phyloP scores from a whole-genome alignment of 2,797 vertebrate species.

The Taenioides sp. region DNA sequence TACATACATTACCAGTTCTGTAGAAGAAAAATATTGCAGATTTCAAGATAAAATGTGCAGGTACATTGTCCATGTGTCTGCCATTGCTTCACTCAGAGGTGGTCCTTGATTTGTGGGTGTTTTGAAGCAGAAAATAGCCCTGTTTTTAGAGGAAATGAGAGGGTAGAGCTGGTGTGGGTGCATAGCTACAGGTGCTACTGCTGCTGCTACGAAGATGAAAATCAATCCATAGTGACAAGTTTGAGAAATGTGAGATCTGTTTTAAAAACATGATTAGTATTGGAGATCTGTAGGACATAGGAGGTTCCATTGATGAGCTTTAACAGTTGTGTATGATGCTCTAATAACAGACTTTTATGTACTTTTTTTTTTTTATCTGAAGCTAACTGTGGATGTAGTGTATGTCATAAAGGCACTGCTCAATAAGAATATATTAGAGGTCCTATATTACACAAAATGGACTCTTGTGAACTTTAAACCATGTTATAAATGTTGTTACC shows the following conservation, averaged over 20 bases:
- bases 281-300: neutral
- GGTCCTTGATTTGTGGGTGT: constrained; percentile 23
- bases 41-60: constrained; percentile 33
- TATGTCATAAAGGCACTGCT: neutral
- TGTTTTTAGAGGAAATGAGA: constrained; percentile 7
- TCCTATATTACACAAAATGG: too few species aligned
- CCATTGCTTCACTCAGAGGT: constrained; percentile 21
- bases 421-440: neutral
- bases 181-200: constrained; percentile 28
- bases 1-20: neutral
- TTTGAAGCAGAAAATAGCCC: constrained; percentile 28
- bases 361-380: neutral
- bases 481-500: too few species aligned
- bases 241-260: constrained; percentile 13
- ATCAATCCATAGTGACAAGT: constrained; percentile 16
- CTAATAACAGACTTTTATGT: neutral
- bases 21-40: neutral
- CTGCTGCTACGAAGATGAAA: constrained; percentile 26
- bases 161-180: constrained; percentile 15
- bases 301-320: neutral
- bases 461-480: too few species aligned
- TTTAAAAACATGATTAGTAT: constrained; percentile 5
- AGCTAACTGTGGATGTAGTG: neutral
- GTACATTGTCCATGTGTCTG: constrained; percentile 10
- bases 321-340: neutral